Conservation (phyloP, 2,888 invertebrate genomes). For the Standfussiana lucernea region DNA sequence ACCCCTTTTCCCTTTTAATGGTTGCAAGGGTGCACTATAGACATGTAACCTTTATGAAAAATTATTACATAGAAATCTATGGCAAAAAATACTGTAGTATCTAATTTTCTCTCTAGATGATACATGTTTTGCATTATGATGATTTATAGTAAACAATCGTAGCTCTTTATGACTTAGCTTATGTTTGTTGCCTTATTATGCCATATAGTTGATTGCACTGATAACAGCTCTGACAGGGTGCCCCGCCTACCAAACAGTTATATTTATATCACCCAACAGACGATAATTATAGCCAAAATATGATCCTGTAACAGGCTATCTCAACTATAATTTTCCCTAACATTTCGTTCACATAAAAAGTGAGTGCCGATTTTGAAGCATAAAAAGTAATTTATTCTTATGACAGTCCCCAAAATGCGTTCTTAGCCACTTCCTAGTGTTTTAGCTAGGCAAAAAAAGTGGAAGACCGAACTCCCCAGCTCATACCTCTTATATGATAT, state of each 20-base stretch:
- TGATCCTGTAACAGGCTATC: background rate
- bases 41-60: background rate
- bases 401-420: background rate
- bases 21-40: background rate
- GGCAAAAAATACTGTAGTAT: background rate
- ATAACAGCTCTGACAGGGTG: constrained; percentile 12
- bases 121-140: background rate
- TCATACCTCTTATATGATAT: background rate
- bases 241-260: constrained; percentile 14
- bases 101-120: background rate
- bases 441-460: background rate
- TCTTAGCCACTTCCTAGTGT: background rate
- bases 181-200: constrained; percentile 18
- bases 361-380: background rate
- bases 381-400: background rate
- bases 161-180: constrained; percentile 2
- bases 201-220: constrained; percentile 19
- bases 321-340: background rate
- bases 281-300: background rate
- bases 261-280: constrained; percentile 34
- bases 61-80: background rate
- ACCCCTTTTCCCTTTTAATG: background rate
- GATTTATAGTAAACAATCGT: background rate
- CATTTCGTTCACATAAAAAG: background rate
- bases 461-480: background rate